Percentiles rank a stretch among this genome's conserved stretches.
phyloP scores from a whole-genome alignment of 2,797 vertebrate species.

The Potorous gilbertii region DNA sequence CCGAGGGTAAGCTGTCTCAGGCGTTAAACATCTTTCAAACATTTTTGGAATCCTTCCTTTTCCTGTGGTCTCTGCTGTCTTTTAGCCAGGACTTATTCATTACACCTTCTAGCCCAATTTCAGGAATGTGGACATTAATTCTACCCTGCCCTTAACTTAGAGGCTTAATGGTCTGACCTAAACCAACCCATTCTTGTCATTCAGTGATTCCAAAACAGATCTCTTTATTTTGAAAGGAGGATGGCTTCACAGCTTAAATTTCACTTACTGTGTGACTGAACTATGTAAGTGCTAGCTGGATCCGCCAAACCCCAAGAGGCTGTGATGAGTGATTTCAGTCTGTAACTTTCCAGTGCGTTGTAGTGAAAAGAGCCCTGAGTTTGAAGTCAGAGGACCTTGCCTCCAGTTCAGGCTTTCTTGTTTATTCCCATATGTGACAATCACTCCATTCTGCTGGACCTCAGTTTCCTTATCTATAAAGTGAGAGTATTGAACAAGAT shows the following conservation, averaged over 20 bases:
- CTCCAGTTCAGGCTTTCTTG: background rate
- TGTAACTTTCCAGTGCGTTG: background rate
- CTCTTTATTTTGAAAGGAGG: background rate
- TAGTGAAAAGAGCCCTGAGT: background rate
- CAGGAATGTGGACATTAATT: conserved; percentile 1
- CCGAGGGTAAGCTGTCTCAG: conserved; percentile 88
- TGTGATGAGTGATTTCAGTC: background rate
- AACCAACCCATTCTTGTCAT: background rate
- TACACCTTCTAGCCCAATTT: background rate
- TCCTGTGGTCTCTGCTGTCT: conserved; percentile 17
- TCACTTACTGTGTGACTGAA: background rate
- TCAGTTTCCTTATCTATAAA: background rate
- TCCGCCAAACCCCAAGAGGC: background rate
- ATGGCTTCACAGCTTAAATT: background rate
- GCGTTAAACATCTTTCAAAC: background rate
- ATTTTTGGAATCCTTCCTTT: conserved; percentile 5
- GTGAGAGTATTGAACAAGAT: background rate
- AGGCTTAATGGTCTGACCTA: conserved; percentile 21
- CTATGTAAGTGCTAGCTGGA: background rate
- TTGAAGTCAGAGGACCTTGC: background rate
- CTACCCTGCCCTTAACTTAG: background rate
- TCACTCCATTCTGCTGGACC: background rate
- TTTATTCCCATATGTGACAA: background rate
- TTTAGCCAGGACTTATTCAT: background rate
- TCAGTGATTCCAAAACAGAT: background rate